These are phyloP conservation scores for Arenicola marina DNA, from an alignment of 2,888 invertebrate genomes.

Conservation along the genomic window DNA sequence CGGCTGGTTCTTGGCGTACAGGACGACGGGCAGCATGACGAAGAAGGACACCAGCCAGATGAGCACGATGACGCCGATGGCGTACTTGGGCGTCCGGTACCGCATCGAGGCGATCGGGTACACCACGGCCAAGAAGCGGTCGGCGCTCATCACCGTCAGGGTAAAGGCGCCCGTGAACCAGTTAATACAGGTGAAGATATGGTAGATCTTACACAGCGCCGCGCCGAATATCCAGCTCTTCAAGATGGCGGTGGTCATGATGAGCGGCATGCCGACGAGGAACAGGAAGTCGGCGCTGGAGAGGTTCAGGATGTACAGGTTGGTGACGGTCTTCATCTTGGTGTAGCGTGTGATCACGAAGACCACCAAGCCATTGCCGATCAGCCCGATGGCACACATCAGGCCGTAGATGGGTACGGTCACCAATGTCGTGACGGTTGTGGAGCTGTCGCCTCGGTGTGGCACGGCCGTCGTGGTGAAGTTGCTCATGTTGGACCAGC, in stretches of 20 bases:
- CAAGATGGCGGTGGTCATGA: constrained; percentile 26
- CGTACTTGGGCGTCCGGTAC: constrained; percentile 30
- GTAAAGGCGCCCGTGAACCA: constrained; percentile 36
- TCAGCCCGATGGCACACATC: constrained; percentile 25
- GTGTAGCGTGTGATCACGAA: constrained; percentile 32
- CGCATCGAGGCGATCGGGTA: constrained; percentile 31
- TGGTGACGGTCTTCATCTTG: constrained; percentile 38
- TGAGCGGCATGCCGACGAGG: constrained; percentile 32
- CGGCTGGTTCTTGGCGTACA: constrained; percentile 19
- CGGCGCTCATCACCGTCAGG: constrained; percentile 32
- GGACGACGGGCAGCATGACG: constrained; percentile 31
- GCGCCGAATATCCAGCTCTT: constrained; percentile 32
- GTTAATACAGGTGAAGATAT: constrained; percentile 33
- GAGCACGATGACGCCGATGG: constrained; percentile 22
- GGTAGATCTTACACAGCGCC: constrained; percentile 31
- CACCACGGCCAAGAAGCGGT: constrained; percentile 35
- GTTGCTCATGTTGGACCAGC: no score
- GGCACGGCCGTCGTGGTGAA: no score
- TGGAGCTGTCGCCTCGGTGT: no score
- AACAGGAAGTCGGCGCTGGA: constrained; percentile 33
- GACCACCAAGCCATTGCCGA: constrained; percentile 31
- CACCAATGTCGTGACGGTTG: no score
- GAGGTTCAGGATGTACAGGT: constrained; percentile 35
- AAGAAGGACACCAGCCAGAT: constrained; percentile 31
- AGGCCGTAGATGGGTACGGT: constrained; percentile 21